Percentiles rank a stretch among this genome's conserved stretches.
Conservation (phyloP, 1,140 invertebrate genomes). For the Elymnias hypermnestra region DNA sequence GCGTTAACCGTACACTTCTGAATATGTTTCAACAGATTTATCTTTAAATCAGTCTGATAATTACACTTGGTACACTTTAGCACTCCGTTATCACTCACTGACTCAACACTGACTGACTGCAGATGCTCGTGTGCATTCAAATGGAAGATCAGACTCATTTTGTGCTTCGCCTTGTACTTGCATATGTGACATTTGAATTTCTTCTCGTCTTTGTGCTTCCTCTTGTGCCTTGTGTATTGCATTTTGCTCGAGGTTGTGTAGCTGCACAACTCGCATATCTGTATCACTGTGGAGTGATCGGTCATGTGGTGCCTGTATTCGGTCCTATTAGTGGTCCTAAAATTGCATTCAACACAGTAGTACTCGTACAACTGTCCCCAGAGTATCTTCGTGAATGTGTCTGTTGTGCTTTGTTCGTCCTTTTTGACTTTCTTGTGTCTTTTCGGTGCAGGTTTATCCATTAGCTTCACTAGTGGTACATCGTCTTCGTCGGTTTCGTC, state of each 20-base stretch:
- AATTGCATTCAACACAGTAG: slow-evolving; percentile 43
- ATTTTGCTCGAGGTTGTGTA: slow-evolving; percentile 43
- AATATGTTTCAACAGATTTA: slow-evolving; percentile 26
- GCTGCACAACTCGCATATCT: slow-evolving; percentile 40
- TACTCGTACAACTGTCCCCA: slow-evolving; percentile 36
- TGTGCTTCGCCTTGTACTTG: slow-evolving; percentile 40
- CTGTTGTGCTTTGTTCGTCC: neutral
- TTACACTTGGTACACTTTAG: slow-evolving; percentile 40
- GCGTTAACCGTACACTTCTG: slow-evolving; percentile 10
- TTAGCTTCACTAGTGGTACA: slow-evolving; percentile 38
- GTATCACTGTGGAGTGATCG: slow-evolving; percentile 27
- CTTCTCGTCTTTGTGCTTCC: slow-evolving; percentile 36
- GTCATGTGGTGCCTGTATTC: slow-evolving; percentile 32
- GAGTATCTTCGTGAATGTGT: slow-evolving; percentile 9
- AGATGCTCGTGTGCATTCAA: slow-evolving; percentile 44
- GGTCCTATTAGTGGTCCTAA: slow-evolving; percentile 14
- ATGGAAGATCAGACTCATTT: slow-evolving; percentile 54
- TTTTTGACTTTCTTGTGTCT: slow-evolving; percentile 7
- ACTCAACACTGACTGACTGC: neutral
- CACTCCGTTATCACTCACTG: slow-evolving; percentile 10
- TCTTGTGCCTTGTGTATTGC: slow-evolving; percentile 35
- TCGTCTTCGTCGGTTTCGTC: slow-evolving; percentile 61
- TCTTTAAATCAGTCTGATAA: slow-evolving; percentile 22
- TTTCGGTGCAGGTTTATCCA: slow-evolving; percentile 22
- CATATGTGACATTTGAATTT: slow-evolving; percentile 47